A percentile compares a stretch with the other conserved stretches of the same genome.
phyloP scores from a whole-genome alignment of 2,797 vertebrate species.

The Molossus alvarezi region DNA sequence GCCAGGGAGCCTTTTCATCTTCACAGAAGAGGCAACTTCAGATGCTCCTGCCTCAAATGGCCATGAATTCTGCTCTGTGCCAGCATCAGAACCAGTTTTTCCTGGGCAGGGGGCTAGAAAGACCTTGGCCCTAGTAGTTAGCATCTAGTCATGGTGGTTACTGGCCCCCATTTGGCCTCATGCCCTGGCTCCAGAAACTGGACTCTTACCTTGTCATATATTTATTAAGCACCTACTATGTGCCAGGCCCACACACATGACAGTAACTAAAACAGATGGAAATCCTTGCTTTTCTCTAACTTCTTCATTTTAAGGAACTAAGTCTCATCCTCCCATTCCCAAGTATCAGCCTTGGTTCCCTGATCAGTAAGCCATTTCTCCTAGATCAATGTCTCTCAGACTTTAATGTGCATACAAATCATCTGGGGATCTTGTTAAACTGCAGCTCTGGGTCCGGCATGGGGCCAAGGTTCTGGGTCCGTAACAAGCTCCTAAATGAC shows the following conservation, averaged over 20 bases:
- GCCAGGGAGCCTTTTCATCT: slow-evolving; percentile 19
- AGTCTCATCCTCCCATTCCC: background rate
- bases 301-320: background rate
- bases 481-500: background rate
- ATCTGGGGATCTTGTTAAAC: background rate
- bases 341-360: background rate
- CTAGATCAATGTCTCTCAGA: slow-evolving; percentile 4
- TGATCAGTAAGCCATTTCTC: slow-evolving; percentile 29
- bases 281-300: background rate
- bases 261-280: background rate
- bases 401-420: background rate
- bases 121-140: background rate
- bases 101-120: background rate
- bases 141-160: background rate
- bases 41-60: background rate
- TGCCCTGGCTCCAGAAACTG: slow-evolving; percentile 21
- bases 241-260: background rate
- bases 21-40: slow-evolving; percentile 1
- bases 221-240: slow-evolving; percentile 10
- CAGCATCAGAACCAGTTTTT: background rate
- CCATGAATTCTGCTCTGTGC: background rate
- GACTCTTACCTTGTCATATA: slow-evolving; percentile 8
- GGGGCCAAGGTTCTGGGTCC: background rate
- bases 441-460: background rate
- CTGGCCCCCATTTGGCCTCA: background rate